Evolutionary conservation across 2,797 vertebrate genomes (phyloP).

Genomic region (Sylvia borin): DNA sequence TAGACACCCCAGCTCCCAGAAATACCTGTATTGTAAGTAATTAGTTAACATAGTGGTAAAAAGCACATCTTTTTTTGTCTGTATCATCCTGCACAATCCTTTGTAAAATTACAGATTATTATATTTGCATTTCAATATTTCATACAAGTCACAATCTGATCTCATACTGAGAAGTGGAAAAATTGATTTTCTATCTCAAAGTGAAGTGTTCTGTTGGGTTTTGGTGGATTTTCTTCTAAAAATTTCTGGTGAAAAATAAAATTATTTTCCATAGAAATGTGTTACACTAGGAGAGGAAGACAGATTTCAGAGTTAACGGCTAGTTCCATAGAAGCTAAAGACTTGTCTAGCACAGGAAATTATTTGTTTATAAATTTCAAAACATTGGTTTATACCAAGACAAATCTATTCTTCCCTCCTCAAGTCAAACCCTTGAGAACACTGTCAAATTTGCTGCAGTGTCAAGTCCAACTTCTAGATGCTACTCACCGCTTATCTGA

Average conservation of each 20-base stretch:
- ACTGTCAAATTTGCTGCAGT: background rate
- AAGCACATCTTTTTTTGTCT: background rate
- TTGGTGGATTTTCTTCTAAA: background rate
- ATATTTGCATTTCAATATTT: background rate
- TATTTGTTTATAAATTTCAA: background rate
- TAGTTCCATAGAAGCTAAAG: background rate
- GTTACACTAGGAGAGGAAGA: background rate
- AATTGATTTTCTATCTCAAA: background rate
- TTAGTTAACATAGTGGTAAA: background rate
- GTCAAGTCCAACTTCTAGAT: background rate
- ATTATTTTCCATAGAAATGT: background rate
- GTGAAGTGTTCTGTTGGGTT: background rate
- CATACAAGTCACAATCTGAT: background rate
- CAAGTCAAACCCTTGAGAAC: background rate
- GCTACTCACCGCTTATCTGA: slow-evolving; percentile 32
- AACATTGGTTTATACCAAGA: background rate
- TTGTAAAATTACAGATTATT: background rate
- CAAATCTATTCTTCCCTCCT: background rate
- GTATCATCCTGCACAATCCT: background rate
- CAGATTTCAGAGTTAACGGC: background rate
- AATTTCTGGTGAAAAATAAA: background rate
- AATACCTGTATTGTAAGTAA: background rate
- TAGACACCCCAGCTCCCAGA: background rate
- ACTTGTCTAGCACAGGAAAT: background rate
- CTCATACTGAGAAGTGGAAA: background rate